A percentile compares a stretch with the other conserved stretches of the same genome.
Evolutionary conservation across 2,797 vertebrate species (phyloP).

Genomic region (Gallinago solitaria): DNA sequence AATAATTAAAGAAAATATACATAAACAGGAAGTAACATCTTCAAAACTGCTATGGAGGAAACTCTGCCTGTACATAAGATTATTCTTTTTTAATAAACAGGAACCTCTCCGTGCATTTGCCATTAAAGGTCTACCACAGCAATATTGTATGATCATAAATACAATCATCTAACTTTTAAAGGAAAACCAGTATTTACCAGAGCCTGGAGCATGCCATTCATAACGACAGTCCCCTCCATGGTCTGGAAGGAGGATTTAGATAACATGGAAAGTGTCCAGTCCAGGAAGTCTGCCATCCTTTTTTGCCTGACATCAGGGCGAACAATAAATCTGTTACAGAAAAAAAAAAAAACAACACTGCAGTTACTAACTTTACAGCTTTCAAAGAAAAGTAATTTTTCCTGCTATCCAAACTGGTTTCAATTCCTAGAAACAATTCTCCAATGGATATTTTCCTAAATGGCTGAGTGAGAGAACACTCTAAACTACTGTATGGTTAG

Average conservation of each 20-base stretch:
- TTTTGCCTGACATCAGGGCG: conserved; percentile 93
- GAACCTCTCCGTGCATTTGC: background rate
- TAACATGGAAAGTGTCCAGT: conserved; percentile 89
- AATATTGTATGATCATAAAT: background rate
- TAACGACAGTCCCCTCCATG: conserved; percentile 80
- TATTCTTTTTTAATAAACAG: background rate
- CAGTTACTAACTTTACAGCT: background rate
- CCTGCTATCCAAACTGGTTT: background rate
- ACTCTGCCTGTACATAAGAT: background rate
- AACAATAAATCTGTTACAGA: conserved; percentile 86
- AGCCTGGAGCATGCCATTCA: conserved; percentile 91
- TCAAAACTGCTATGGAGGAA: background rate
- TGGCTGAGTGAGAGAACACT: background rate
- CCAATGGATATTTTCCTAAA: background rate
- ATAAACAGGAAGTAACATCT: background rate
- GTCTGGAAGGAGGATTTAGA: conserved; percentile 81
- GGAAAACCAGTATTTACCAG: conserved; percentile 81
- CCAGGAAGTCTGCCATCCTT: conserved; percentile 89
- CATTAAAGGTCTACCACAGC: background rate
- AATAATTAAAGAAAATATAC: background rate
- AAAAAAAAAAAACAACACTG: background rate
- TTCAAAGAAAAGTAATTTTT: background rate
- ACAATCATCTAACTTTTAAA: background rate
- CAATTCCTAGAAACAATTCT: background rate
- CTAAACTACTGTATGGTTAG: background rate